Evolutionary conservation across 2,888 invertebrate species (phyloP).

Genomic region (Nephrotoma guestfalica): DNA sequence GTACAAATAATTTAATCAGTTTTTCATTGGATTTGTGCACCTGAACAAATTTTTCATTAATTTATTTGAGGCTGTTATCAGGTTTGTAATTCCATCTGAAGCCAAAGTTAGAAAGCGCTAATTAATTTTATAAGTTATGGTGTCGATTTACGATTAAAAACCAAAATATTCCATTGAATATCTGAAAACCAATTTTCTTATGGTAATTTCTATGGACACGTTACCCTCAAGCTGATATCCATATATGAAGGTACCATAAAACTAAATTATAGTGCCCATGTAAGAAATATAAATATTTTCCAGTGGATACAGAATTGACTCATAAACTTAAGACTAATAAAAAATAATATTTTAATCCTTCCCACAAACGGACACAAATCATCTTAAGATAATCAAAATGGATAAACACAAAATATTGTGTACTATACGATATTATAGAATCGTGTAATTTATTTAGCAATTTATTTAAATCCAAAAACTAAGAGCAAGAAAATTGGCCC

Average conservation of each 20-base stretch:
- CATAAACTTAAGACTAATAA: neutral
- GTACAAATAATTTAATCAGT: no score
- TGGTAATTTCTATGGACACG: neutral
- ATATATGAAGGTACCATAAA: neutral
- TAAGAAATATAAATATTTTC: neutral
- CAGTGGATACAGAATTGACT: neutral
- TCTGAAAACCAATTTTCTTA: neutral
- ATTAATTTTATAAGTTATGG: no score
- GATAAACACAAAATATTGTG: neutral
- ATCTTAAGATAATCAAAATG: neutral
- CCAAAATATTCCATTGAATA: neutral
- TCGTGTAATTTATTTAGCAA: neutral
- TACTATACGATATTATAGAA: neutral
- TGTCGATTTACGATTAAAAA: no score
- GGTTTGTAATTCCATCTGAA: no score
- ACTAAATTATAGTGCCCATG: neutral
- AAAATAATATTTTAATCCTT: neutral
- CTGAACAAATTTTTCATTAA: no score
- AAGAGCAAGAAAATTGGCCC: neutral
- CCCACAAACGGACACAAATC: neutral
- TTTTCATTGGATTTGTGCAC: no score
- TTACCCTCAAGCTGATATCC: neutral
- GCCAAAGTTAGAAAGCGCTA: no score
- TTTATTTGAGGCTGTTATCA: no score
- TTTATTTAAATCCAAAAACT: neutral